These are phyloP conservation scores for Dermatemys mawii DNA, from an alignment of 2,113 vertebrate species.

Conservation along the genomic window DNA sequence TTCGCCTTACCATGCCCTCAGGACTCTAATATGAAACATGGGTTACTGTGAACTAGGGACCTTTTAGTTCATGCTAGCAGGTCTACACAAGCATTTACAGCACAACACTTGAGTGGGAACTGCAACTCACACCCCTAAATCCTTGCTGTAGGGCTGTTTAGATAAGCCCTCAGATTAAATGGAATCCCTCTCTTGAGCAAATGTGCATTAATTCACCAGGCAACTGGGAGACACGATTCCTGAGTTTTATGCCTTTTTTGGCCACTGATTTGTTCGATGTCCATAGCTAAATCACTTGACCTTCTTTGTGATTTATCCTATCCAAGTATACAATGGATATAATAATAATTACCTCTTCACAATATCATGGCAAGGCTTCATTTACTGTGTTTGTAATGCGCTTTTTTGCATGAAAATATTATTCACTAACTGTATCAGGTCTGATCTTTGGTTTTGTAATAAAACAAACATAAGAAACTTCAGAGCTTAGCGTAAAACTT, in stretches of 20 bases:
- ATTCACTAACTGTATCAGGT: not conserved
- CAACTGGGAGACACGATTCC: not conserved
- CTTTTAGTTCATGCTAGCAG: not conserved
- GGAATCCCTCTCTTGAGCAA: not conserved
- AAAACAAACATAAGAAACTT: not conserved
- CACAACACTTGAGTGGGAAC: no score
- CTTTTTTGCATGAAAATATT: not conserved
- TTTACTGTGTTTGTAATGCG: not conserved
- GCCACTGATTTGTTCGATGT: not conserved
- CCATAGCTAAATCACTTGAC: not conserved
- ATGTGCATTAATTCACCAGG: not conserved
- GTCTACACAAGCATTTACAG: not conserved
- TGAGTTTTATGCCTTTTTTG: not conserved
- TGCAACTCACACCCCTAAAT: not conserved
- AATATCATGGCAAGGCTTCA: not conserved
- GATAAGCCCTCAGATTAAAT: not conserved
- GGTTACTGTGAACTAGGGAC: not conserved
- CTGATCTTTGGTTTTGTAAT: not conserved
- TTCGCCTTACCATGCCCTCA: not conserved
- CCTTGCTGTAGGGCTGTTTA: not conserved
- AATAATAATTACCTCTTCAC: fast-evolving
- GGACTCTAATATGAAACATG: not conserved
- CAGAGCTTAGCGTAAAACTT: not conserved
- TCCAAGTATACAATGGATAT: not conserved
- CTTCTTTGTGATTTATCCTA: slow-evolving; percentile 3